Evolutionary conservation across 2,113 vertebrate genomes (phyloP).

Genomic region (Chunga burmeisteri): DNA sequence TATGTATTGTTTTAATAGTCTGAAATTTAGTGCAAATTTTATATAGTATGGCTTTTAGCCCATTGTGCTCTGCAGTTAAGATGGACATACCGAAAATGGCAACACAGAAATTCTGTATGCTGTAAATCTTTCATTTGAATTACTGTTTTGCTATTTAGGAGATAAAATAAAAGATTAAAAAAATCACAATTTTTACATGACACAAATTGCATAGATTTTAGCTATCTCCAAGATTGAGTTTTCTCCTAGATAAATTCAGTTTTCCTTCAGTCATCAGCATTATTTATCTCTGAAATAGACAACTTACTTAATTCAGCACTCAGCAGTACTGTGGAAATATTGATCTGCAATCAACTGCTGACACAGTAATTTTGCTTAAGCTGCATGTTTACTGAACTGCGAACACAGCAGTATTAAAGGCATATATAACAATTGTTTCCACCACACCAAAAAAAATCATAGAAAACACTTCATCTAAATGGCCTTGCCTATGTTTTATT

Average conservation of each 20-base stretch:
- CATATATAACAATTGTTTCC: constrained; percentile 46
- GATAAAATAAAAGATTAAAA: background rate
- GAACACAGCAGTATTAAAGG: constrained; percentile 64
- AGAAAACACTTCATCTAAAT: constrained; percentile 51
- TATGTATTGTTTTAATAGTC: background rate
- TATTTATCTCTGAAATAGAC: constrained; percentile 57
- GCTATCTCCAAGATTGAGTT: background rate
- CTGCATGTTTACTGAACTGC: constrained; percentile 66
- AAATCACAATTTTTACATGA: background rate
- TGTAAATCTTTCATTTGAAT: background rate
- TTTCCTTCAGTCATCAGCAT: constrained; percentile 48
- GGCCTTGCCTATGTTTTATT: constrained; percentile 14
- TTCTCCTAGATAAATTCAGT: constrained; percentile 1
- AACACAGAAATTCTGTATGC: background rate
- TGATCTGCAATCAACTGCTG: constrained; percentile 75
- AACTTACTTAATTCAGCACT: constrained; percentile 67
- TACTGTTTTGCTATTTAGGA: background rate
- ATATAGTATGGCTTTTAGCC: background rate
- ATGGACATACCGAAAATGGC: background rate
- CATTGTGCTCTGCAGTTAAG: background rate
- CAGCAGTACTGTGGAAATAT: constrained; percentile 67
- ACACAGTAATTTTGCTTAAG: constrained; percentile 67
- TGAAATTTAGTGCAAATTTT: background rate
- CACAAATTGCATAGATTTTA: background rate
- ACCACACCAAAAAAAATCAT: constrained; percentile 13